phyloP scores from a whole-genome alignment of 2,113 vertebrate genomes.

The Peromyscus maniculatus region DNA sequence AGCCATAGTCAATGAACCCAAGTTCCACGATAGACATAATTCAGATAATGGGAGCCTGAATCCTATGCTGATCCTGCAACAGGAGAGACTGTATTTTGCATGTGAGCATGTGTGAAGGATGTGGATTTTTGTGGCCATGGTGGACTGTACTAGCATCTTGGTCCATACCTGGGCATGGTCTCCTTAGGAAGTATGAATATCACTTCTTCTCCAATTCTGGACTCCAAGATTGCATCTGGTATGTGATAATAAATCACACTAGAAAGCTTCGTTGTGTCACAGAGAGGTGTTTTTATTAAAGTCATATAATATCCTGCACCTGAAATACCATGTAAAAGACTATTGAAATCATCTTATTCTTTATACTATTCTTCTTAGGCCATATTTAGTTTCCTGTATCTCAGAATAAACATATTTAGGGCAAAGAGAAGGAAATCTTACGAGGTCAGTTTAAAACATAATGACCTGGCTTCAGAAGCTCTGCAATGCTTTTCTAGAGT shows the following conservation, averaged over 20 bases:
- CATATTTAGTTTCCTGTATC: not conserved
- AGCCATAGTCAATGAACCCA: not conserved
- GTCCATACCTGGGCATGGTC: conserved; percentile 86
- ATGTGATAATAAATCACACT: conserved; percentile 94
- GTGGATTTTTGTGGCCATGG: not conserved
- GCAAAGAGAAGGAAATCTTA: not conserved
- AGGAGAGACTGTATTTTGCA: not conserved
- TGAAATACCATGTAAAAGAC: conserved; percentile 77
- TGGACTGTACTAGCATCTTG: not conserved
- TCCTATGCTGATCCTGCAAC: not conserved
- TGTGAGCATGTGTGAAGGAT: not conserved
- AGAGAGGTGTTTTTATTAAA: conserved; percentile 94
- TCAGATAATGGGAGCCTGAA: not conserved
- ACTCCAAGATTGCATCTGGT: conserved; percentile 94
- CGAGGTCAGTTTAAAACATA: not conserved
- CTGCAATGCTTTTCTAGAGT: not conserved
- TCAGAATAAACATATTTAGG: not conserved
- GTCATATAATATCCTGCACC: conserved; percentile 98
- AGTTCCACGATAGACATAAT: not conserved
- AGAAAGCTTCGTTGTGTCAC: conserved; percentile 92
- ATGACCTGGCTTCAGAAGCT: not conserved
- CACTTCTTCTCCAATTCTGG: conserved; percentile 94
- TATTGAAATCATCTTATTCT: not conserved
- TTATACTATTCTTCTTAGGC: not conserved
- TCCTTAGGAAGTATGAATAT: conserved; percentile 96